Base-by-base conservation (phyloP, 30 jellyfish, hydroid and myxozoan genomes). In the Aurelia sp. region DNA sequence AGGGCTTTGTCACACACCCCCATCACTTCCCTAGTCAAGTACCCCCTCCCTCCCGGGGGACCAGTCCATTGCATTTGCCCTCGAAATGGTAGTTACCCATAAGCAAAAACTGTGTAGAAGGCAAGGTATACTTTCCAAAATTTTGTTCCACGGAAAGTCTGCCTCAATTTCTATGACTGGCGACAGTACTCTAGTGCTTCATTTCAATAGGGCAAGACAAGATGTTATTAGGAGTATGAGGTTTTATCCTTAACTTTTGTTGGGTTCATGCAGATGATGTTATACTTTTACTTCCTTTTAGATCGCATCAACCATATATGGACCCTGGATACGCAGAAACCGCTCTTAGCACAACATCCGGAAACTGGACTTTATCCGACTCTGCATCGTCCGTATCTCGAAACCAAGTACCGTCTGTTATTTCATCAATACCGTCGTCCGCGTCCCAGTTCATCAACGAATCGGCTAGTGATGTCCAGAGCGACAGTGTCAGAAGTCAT, bases 391-490 rank as follows among this genome's bases (percentile, higher is more conserved):
- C 93, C 65, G 92, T 89, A 30, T 92, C 98, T 41, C 84, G 95
- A 72, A 79, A 92, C 63, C 91, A 77, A 64, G 97, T 81, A 11
- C 97, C 99, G 6, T 94, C 99, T 12, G 91, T 89, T 31, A 74
- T 94, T 20, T 89, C 97, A n/a, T 89, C 97, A 7, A 82, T 94
- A 18, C 99, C 99, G 17, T 94, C 99, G 20, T 94, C 97, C 6
- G 99, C 99, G 37, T 94, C 99, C 16, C 92, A 91, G 19, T 74
- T 81, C 57, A 84, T 97, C 77, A 77, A 88, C 50, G 96, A 85
- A 66, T 81, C 91, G 17, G 64, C 48, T 71, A 89, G 97, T 55
- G 89, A 89, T 60, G 80, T 79, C 19, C 91, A 79, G 27, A 75
- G 94, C 53, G 96, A 87, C 23, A 89, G 96, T 61, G 81, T 66